phyloP scores from a whole-genome alignment of 2,797 vertebrate genomes.

The Periparus ater region DNA sequence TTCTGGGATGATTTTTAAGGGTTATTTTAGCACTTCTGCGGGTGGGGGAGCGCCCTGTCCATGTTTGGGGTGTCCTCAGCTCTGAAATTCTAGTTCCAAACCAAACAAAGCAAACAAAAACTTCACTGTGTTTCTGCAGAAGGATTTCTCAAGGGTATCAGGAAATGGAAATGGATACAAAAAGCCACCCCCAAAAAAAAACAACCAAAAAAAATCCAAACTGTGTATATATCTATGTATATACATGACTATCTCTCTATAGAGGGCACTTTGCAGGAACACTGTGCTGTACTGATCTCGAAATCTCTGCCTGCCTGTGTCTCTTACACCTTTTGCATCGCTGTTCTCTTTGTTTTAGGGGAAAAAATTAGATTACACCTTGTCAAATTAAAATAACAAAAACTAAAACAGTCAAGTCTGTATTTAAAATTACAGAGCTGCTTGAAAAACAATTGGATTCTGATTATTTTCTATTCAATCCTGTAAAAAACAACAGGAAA shows the following conservation, averaged over 20 bases:
- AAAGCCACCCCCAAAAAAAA: slow-evolving; percentile 34
- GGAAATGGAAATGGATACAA: slow-evolving; percentile 40
- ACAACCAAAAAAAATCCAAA: not conserved
- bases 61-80: slow-evolving; percentile 49
- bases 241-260: slow-evolving; percentile 41
- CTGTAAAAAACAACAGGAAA: slow-evolving; percentile 4
- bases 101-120: not conserved
- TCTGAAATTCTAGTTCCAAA: slow-evolving; percentile 58
- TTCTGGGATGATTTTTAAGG: not conserved
- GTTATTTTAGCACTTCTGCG: not conserved
- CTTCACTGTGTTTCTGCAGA: slow-evolving; percentile 72
- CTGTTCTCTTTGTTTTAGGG: slow-evolving; percentile 72
- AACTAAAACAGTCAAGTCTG: not conserved
- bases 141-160: slow-evolving; percentile 58
- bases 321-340: slow-evolving; percentile 72
- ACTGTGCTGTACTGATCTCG: slow-evolving; percentile 77
- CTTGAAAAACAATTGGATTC: slow-evolving; percentile 3
- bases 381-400: slow-evolving; percentile 61
- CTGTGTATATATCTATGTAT: slow-evolving; percentile 11
- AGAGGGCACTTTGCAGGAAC: slow-evolving; percentile 77
- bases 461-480: not conserved
- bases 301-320: slow-evolving; percentile 80
- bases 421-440: not conserved
- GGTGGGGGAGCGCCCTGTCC: slow-evolving; percentile 36
- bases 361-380: slow-evolving; percentile 96